Evolutionary conservation across 2,113 vertebrate species (phyloP), one percentile per base, ranked within the genome.

Genomic region (Heptranchias perlo): DNA sequence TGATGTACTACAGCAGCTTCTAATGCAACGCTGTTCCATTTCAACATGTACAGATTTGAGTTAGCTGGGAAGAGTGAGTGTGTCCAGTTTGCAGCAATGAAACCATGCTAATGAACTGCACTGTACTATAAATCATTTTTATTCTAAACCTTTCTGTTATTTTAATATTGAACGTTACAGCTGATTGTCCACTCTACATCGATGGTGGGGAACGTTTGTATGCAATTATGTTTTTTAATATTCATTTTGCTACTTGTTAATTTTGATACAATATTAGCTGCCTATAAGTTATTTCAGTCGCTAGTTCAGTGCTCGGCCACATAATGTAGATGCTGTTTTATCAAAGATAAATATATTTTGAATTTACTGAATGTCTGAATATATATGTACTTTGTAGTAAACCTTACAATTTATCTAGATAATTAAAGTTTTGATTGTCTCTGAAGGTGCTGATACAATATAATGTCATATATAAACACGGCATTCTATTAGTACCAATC

Each of bases 1-100:
- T 65, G n/a, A 64, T 93, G 93, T 95, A 69, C 25, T 65, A 49
- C n/a, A 69, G 44, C 64, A 69, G 93, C 44, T 31, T 95, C 92
- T 28, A 65, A 94, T 8, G 87, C 89, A 93, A 93, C 8, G 58
- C 61, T 93, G 58, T 62, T 92, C 58, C 54, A 93, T 62, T 93
- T 93, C 89, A 39, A 35, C 87, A 92, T 92, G 54, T 61, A 61
- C 35, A n/a, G 58, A 62, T 64, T 44, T 93, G 35, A 31, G 93
- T 47, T 47, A 67, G 62, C 44, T 49, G 44, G 44, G 64, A 28
- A 95, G 62, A 67, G 44, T 89, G 49, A 86, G 44, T 21, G 84
- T 65, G 62, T n/a, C 31, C 18, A 21, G 89, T 39, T 93, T 44
- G 16, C 39, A 62, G 58, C 28, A 62, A 21, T 39, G 58, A 39